These are phyloP conservation scores for Stigmatopora argus DNA, from an alignment of 2,113 vertebrate species.

Conservation along the genomic window DNA sequence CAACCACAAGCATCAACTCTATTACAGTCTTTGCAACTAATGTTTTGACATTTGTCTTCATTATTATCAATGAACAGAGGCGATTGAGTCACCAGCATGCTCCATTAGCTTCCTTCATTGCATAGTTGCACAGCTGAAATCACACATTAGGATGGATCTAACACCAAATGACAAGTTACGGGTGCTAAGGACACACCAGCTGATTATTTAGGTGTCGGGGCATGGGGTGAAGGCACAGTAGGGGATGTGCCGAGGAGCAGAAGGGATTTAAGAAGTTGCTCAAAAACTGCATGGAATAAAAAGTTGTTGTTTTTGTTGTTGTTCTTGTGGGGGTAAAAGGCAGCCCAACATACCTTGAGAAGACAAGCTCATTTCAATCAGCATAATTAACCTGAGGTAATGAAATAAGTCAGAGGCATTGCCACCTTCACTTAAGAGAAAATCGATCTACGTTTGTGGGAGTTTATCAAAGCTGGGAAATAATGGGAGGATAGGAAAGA, in stretches of 20 bases:
- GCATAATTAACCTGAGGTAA: constrained; percentile 76
- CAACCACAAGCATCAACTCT: constrained; percentile 66
- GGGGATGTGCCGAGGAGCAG: constrained; percentile 31
- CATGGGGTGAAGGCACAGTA: constrained; percentile 24
- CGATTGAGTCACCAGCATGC: constrained; percentile 72
- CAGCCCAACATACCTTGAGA: constrained; percentile 65
- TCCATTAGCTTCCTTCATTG: constrained; percentile 74
- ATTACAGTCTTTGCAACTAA: constrained; percentile 73
- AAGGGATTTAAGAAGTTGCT: constrained; percentile 49
- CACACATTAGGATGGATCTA: constrained; percentile 73
- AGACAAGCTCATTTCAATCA: constrained; percentile 74
- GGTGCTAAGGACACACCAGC: constrained; percentile 52
- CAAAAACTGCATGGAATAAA: constrained; percentile 52
- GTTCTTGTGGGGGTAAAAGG: constrained; percentile 20
- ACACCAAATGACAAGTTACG: constrained; percentile 71
- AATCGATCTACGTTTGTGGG: constrained; percentile 73
- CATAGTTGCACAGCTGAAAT: constrained; percentile 73
- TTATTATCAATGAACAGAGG: constrained; percentile 76
- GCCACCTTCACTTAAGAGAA: constrained; percentile 76
- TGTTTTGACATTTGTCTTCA: constrained; percentile 81
- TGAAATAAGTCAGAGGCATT: constrained; percentile 76
- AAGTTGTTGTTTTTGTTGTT: constrained; percentile 13
- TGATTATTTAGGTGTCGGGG: constrained; percentile 61
- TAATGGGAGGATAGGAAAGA: constrained; percentile 58
- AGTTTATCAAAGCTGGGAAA: constrained; percentile 76